Conservation (phyloP, 2,113 vertebrate genomes). For the Nipponia nippon region DNA sequence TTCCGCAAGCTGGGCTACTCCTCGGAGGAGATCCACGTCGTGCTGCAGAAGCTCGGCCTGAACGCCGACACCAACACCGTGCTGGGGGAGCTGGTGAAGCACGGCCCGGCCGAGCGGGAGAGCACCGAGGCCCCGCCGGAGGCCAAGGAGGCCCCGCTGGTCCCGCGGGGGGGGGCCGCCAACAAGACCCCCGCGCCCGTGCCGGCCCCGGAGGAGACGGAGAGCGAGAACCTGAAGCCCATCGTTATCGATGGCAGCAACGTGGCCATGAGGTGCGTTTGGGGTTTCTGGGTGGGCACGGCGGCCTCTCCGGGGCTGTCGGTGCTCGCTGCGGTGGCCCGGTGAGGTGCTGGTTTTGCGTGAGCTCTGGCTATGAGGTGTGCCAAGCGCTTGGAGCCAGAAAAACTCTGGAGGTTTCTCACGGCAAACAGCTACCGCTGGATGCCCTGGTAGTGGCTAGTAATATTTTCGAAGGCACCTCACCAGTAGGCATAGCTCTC, state of each 20-base stretch:
- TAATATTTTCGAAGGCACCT: neutral
- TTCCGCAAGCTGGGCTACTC: constrained; percentile 95
- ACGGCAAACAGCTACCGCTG: fast-evolving
- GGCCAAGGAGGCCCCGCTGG: constrained; percentile 24
- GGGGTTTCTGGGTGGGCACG: neutral
- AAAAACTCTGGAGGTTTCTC: fast-evolving
- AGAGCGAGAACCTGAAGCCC: constrained; percentile 78
- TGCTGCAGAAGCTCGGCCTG: constrained; percentile 84
- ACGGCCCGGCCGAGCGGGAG: constrained; percentile 70
- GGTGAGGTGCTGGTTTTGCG: fast-evolving
- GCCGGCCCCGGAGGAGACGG: constrained; percentile 35
- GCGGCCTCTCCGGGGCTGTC: fast-evolving
- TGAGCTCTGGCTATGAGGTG: fast-evolving
- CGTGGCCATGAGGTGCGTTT: constrained; percentile 92
- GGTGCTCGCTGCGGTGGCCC: fast-evolving
- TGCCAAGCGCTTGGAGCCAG: fast-evolving
- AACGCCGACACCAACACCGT: constrained; percentile 87
- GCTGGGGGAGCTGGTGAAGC: constrained; percentile 88
- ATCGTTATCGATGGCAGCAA: constrained; percentile 97
- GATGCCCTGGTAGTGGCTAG: fast-evolving
- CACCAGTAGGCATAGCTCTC: fast-evolving
- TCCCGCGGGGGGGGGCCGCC: constrained; percentile 64
- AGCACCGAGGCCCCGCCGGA: neutral
- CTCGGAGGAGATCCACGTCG: constrained; percentile 75
- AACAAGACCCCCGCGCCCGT: constrained; percentile 35